Evolutionary conservation across 2,797 vertebrate genomes (phyloP).

Genomic region (Arrhamphus sclerolepis): DNA sequence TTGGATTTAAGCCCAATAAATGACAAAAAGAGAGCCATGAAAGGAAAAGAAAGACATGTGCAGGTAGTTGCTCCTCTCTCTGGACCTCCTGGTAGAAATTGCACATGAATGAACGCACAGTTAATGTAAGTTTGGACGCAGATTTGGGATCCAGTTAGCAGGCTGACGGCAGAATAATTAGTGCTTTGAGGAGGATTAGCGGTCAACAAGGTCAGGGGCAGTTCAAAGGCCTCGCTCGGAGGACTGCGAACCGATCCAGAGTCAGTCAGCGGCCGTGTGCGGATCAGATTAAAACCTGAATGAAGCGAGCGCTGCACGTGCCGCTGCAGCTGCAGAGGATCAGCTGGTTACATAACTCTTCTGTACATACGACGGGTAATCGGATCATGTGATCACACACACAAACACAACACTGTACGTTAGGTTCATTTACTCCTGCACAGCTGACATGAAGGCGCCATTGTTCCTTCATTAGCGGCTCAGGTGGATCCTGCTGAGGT

Average conservation of each 20-base stretch:
- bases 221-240: background rate
- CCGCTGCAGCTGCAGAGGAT: conserved; percentile 15
- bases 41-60: too few relatives aligned
- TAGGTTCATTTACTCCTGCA: too few relatives aligned
- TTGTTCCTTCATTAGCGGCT: too few relatives aligned
- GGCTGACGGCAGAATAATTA: conserved; percentile 4
- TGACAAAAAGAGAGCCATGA: too few relatives aligned
- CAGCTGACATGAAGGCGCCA: too few relatives aligned
- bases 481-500: too few relatives aligned
- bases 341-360: conserved; percentile 23
- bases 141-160: background rate
- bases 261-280: background rate
- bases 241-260: conserved; percentile 18
- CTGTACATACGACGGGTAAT: conserved; percentile 16
- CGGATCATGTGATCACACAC: conserved; percentile 20
- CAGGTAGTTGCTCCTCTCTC: too few relatives aligned
- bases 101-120: background rate
- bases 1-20: too few relatives aligned
- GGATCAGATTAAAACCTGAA: conserved; percentile 23
- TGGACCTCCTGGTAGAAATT: too few relatives aligned
- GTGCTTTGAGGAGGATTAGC: conserved; percentile 11
- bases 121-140: background rate
- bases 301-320: conserved; percentile 24
- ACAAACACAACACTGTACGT: background rate
- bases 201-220: background rate